Conservation (phyloP, 2,888 invertebrate species). For the Sclerodermus sp. region DNA sequence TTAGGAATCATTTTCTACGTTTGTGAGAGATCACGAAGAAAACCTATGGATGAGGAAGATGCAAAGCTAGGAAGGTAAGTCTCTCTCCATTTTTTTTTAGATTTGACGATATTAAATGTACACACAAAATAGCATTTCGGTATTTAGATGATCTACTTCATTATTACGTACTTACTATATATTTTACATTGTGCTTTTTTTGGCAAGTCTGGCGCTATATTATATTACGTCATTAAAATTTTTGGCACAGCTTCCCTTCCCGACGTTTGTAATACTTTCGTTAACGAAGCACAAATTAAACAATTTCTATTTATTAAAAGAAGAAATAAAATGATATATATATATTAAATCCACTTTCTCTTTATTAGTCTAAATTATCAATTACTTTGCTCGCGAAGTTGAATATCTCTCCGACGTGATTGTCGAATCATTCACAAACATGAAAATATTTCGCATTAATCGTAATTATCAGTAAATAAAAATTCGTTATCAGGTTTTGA, state of each 20-base stretch:
- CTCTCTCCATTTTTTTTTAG: not conserved
- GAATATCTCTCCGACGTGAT: too few relatives aligned
- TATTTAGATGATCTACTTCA: conserved; percentile 24
- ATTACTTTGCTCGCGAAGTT: too few relatives aligned
- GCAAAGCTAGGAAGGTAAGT: conserved; percentile 82
- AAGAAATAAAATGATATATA: too few relatives aligned
- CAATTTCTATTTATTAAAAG: too few relatives aligned
- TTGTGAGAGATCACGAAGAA: conserved; percentile 62
- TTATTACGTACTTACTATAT: conserved; percentile 17
- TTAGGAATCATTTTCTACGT: conserved; percentile 51
- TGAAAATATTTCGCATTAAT: too few relatives aligned
- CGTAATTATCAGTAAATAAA: too few relatives aligned
- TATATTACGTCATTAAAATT: conserved; percentile 46
- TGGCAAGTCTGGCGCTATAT: conserved; percentile 53
- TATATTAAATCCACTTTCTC: too few relatives aligned
- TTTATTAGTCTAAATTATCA: not conserved
- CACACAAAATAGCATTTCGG: conserved; percentile 17
- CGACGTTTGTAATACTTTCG: too few relatives aligned
- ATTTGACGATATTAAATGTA: too few relatives aligned
- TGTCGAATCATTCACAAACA: too few relatives aligned
- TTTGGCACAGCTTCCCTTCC: not conserved
- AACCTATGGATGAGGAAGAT: conserved; percentile 77
- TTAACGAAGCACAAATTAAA: too few relatives aligned
- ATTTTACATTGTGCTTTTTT: conserved; percentile 52
- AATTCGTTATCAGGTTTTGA: conserved; percentile 16